Base-by-base conservation (phyloP, 2,797 vertebrate species). In the Prionace glauca region DNA sequence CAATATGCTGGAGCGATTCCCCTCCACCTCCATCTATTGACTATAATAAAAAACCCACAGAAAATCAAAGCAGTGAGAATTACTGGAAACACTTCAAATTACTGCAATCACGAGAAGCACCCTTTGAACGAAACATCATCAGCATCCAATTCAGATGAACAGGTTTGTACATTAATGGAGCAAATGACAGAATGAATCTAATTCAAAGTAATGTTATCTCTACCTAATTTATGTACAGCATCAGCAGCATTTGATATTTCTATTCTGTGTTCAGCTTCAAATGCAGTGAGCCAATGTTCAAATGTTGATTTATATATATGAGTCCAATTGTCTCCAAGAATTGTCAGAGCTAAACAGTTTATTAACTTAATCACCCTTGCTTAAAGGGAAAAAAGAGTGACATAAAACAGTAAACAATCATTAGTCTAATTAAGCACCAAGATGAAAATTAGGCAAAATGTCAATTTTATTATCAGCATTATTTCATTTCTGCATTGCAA, bases 371-470 rank as follows among this genome's bases (percentile, higher is more conserved):
- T 67, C 62, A 41, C 1, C 90, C n/a, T 69, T 69, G 90, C 90
- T 92, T 92, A 92, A 69, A 67, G 90, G 90, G 90, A 41, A 69
- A 67, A 60, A 92, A 92, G 7, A 56, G 50, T 92, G 62, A 41
- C 65, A 41, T 9, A 92, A 92, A 92, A 10, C 62, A 92, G 69
- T 92, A 67, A 92, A 69, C 62, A 69, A 67, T 92, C 90, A 69
- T 92, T 92, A 92, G 90, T 92, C n/a, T 18, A 69, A 69, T 67
- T 69, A 92, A 69, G 90, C 90, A 92, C 18, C n/a, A 92, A 92
- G n/a, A n/a, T 92, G 90, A 22, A 69, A 92, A 69, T 69, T 11
- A 41, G 18, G 18, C 65, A 92, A 65, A 65, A 91, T 36, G 65
- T 91, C 88, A 91, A 11, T 91, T 65, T 91, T 36, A 91, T 91